Evolutionary conservation across 1,140 invertebrate genomes (phyloP).

Genomic region (Nebria ingens): DNA sequence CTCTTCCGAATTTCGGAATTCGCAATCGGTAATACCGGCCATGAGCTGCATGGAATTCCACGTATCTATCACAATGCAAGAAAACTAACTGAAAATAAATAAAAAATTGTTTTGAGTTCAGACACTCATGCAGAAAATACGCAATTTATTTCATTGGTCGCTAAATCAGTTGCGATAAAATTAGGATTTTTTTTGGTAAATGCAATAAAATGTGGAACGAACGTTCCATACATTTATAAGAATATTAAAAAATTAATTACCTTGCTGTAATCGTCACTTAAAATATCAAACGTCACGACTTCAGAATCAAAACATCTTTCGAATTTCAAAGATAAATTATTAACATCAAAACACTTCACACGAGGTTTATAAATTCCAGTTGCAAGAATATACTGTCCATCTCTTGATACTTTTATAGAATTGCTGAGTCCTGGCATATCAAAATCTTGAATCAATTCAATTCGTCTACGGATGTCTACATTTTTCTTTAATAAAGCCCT

Average conservation of each 20-base stretch:
- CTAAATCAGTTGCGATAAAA: too few species aligned
- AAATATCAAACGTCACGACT: conserved; percentile 74
- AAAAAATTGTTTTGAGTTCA: too few species aligned
- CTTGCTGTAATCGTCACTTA: conserved; percentile 85
- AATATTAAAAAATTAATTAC: conserved; percentile 38
- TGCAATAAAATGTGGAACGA: not conserved
- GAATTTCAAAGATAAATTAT: conserved; percentile 95
- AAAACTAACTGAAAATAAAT: conserved; percentile 58
- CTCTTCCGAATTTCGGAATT: conserved; percentile 91
- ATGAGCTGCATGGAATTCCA: conserved; percentile 91
- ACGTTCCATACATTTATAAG: too few species aligned
- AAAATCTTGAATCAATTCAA: conserved; percentile 98
- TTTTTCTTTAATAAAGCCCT: conserved; percentile 80
- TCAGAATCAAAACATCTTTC: conserved; percentile 97
- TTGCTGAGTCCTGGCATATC: conserved; percentile 94
- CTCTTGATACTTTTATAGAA: conserved; percentile 73
- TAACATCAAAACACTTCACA: conserved; percentile 92
- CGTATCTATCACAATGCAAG: conserved; percentile 74
- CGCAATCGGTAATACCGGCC: conserved; percentile 84
- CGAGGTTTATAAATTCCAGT: conserved; percentile 95
- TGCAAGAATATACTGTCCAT: conserved; percentile 86
- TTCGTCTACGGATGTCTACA: conserved; percentile 77
- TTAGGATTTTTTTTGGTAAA: too few species aligned
- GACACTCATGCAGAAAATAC: too few species aligned
- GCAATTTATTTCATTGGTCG: too few species aligned